Evolutionary conservation across 2,888 invertebrate genomes (phyloP), one percentile per base, ranked within the genome.

Genomic region (Drosophila lutescens): DNA sequence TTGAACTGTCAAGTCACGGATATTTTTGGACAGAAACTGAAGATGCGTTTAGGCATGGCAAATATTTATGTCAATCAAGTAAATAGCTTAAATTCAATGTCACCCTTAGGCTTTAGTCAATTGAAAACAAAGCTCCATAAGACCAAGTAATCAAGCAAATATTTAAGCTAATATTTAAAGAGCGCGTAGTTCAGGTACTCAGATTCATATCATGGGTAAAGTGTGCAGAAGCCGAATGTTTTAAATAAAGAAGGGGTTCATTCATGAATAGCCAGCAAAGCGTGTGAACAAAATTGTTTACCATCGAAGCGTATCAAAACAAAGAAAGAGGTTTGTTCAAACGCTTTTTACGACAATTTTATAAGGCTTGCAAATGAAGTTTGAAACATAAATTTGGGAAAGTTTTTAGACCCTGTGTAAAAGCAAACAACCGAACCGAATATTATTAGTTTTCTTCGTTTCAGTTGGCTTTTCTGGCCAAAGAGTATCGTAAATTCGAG

Each of bases 211-310:
- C 79, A 82, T 50, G 66, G 80, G 84, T 86, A 80, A 76, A 80
- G 80, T 77, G 70, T 53, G 20, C 69, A 40, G 74, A 70, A 55
- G 44, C 63, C 61, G 61, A 80, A 77, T 32, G 47, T 56, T 62
- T 65, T 62, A 85, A 86, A 73, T 65, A 58, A 56, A 49, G 15
- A 20, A 54, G 72, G 62, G 61, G 38, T 65, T 68, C 87, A 82
- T 88, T 84, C 71, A 82, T 60, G 49, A 47, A 65, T 38, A 17
- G 38, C 53, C 49, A 59, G 44, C 44, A 46, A 56, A 54, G 68
- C 88, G 86, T 88, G 81, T 88, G 81, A 82, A 88, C 58, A 57
- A 74, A 61, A 56, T 66, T 68, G 41, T 51, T 50, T 66, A 10
- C 46, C 51, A 60, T 54, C 67, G 60, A 59, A 49, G 80, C 55